Percentiles rank a stretch among this genome's conserved stretches.
phyloP scores from a whole-genome alignment of 2,113 vertebrate genomes.

The Hemicordylus capensis region DNA sequence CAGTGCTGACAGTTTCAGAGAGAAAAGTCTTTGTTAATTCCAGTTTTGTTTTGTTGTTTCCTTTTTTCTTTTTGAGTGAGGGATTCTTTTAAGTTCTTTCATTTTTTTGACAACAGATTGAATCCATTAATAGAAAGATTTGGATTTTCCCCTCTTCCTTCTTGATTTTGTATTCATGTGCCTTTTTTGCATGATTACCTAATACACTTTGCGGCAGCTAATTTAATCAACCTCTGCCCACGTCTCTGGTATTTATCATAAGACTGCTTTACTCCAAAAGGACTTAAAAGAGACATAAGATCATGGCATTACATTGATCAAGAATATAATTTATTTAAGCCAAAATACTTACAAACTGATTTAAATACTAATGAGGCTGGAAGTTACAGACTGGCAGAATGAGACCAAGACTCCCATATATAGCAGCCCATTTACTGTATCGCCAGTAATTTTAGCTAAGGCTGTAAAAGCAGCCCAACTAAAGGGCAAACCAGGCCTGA shows the following conservation, averaged over 20 bases:
- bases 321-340: conserved; percentile 75
- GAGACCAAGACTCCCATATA: conserved; percentile 22
- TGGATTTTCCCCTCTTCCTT: neutral
- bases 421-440: neutral
- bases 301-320: conserved; percentile 66
- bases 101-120: conserved; percentile 3
- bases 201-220: conserved; percentile 25
- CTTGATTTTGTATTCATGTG: conserved; percentile 19
- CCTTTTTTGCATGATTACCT: conserved; percentile 13
- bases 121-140: conserved; percentile 24
- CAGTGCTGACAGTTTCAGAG: neutral
- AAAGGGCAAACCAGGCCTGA: neutral
- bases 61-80: neutral
- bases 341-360: conserved; percentile 63
- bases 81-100: neutral
- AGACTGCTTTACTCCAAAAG: conserved; percentile 64
- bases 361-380: conserved; percentile 45
- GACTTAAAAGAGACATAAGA: conserved; percentile 58
- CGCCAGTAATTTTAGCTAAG: neutral
- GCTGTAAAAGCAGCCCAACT: neutral
- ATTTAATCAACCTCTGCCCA: conserved; percentile 59
- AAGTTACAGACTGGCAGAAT: conserved; percentile 39
- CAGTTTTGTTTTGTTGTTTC: neutral
- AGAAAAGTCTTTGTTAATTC: conserved; percentile 33
- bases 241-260: conserved; percentile 49